Evolutionary conservation across 2,888 invertebrate species (phyloP).

Genomic region (Harpalus rufipes): DNA sequence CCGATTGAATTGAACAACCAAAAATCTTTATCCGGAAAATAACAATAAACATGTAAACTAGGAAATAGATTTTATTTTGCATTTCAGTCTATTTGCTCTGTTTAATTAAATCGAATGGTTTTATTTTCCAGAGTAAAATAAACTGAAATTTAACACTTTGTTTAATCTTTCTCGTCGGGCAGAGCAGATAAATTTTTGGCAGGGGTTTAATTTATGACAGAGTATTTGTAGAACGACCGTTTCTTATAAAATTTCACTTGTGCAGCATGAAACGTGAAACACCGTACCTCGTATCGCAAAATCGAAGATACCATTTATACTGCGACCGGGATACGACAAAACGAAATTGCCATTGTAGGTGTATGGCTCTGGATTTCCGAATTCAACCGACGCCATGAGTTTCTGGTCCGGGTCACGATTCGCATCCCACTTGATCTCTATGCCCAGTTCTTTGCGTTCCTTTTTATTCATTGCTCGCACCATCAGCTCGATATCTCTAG

Average conservation of each 20-base stretch:
- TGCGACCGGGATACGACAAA: constrained; percentile 87
- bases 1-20: neutral
- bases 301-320: constrained; percentile 84
- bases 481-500: constrained; percentile 33
- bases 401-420: constrained; percentile 90
- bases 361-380: constrained; percentile 81
- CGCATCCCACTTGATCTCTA: constrained; percentile 91
- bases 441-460: constrained; percentile 82
- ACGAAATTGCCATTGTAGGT: constrained; percentile 83
- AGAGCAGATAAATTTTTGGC: constrained; percentile 1
- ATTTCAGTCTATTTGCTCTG: neutral
- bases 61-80: constrained; percentile 14
- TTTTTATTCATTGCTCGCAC: constrained; percentile 82
- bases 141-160: constrained; percentile 6
- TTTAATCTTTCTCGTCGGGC: neutral
- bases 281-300: constrained; percentile 73
- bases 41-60: neutral
- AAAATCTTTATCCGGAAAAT: constrained; percentile 6
- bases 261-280: constrained; percentile 30
- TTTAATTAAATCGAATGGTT: neutral
- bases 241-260: constrained; percentile 76
- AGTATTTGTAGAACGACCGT: constrained; percentile 67
- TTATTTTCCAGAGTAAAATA: neutral
- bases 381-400: constrained; percentile 81
- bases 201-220: constrained; percentile 4